A percentile compares a stretch with the other conserved stretches of the same genome.
These are phyloP conservation scores for Podarcis siculus DNA, from an alignment of 2,797 vertebrate species.

Conservation along the genomic window DNA sequence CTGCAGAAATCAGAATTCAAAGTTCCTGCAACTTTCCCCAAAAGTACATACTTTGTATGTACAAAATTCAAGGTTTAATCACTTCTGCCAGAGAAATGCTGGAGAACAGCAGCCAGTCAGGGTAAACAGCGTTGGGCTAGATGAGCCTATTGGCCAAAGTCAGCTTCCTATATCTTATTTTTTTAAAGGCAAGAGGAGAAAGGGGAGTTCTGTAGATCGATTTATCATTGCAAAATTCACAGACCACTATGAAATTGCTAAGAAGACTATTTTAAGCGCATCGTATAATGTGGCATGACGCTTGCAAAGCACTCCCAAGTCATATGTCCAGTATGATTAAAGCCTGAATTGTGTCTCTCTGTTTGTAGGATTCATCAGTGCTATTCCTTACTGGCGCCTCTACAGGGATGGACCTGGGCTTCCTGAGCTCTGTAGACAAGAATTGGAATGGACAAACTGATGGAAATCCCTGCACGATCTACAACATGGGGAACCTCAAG, in stretches of 20 bases:
- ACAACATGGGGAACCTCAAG: neutral
- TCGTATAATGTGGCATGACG: neutral
- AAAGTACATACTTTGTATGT: no score
- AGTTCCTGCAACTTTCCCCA: no score
- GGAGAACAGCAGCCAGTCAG: neutral
- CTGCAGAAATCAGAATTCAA: no score
- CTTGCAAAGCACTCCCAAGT: neutral
- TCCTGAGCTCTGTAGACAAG: neutral
- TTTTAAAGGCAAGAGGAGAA: neutral
- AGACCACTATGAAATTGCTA: neutral
- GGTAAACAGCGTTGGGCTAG: neutral
- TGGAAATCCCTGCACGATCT: neutral
- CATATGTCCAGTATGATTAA: neutral
- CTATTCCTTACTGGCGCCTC: neutral
- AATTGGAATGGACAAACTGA: neutral
- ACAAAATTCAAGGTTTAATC: neutral
- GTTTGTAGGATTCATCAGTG: neutral
- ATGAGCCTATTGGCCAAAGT: neutral
- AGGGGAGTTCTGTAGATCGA: neutral
- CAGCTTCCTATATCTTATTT: neutral
- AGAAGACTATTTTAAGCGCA: neutral
- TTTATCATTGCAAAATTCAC: neutral
- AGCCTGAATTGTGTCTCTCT: neutral
- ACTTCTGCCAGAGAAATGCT: neutral
- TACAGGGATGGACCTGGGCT: neutral